Evolutionary conservation across 2,113 vertebrate genomes (phyloP).

Genomic region (Megaceryle maxima): DNA sequence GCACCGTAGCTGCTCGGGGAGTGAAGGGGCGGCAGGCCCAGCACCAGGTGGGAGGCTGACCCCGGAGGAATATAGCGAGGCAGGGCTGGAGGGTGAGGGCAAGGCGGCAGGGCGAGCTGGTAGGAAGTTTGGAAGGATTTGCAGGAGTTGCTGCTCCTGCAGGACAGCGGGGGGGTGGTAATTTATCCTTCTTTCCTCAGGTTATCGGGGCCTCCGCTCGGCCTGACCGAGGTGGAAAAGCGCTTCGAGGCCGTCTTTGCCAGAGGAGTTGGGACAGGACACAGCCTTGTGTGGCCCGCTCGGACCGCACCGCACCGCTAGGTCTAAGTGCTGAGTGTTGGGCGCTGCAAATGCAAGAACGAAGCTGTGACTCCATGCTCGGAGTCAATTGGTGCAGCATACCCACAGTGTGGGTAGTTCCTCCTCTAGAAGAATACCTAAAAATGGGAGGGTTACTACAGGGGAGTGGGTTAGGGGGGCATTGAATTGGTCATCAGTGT

Average conservation of each 20-base stretch:
- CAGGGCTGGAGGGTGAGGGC: background rate
- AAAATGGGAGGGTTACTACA: background rate
- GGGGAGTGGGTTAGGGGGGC: accelerated
- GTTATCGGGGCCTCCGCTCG: background rate
- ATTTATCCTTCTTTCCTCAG: background rate
- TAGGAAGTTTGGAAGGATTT: background rate
- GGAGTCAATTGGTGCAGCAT: accelerated
- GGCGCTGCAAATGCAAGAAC: accelerated
- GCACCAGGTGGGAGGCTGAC: background rate
- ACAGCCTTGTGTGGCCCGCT: background rate
- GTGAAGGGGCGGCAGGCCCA: background rate
- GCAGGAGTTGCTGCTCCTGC: background rate
- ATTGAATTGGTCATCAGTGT: background rate
- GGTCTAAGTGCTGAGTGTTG: background rate
- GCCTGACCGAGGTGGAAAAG: background rate
- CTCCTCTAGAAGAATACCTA: background rate
- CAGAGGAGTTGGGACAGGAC: background rate
- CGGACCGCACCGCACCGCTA: accelerated
- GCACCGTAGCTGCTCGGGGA: background rate
- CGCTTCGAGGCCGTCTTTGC: background rate
- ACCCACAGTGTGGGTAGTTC: background rate
- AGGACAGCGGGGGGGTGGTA: background rate
- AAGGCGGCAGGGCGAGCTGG: too few relatives aligned
- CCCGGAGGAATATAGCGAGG: background rate
- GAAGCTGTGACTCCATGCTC: background rate